Percentiles rank a stretch among this genome's conserved stretches.
Conservation (phyloP, 2,888 invertebrate species). For the Drepana falcataria region DNA sequence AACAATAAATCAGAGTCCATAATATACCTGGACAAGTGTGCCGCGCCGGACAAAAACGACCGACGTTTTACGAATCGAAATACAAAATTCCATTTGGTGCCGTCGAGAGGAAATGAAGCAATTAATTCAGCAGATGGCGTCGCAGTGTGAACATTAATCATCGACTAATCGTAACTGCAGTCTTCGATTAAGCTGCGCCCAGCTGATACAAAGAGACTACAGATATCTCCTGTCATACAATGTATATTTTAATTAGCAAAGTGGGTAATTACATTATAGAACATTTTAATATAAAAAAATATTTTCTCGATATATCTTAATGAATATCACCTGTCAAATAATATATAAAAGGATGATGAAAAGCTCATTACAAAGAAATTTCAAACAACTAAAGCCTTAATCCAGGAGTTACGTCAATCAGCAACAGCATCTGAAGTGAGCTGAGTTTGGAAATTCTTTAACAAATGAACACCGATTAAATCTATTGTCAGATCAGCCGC, state of each 20-base stretch:
- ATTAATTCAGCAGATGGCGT: constrained; percentile 78
- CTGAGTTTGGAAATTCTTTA: constrained; percentile 43
- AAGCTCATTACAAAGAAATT: constrained; percentile 14
- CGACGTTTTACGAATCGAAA: constrained; percentile 63
- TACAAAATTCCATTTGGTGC: constrained; percentile 76
- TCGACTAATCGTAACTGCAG: constrained; percentile 78
- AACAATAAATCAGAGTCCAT: constrained; percentile 58
- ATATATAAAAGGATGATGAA: constrained; percentile 15
- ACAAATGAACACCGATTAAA: constrained; percentile 67
- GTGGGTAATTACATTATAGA: too few species aligned
- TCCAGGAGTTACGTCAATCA: constrained; percentile 49
- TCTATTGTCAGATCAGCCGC: constrained; percentile 65
- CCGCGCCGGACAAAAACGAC: constrained; percentile 55
- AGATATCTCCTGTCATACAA: constrained; percentile 25
- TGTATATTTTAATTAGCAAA: neutral
- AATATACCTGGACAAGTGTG: constrained; percentile 62
- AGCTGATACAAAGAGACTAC: constrained; percentile 29
- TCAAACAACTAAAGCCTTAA: constrained; percentile 25
- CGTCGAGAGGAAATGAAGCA: constrained; percentile 77
- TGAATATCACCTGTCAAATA: constrained; percentile 5
- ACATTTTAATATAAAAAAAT: too few species aligned
- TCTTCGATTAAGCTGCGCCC: constrained; percentile 71
- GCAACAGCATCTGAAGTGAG: constrained; percentile 22
- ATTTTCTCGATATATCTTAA: too few species aligned
- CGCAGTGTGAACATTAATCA: constrained; percentile 76